Evolutionary conservation across 2,113 vertebrate genomes (phyloP).

Genomic region (Hiodon tergisus): DNA sequence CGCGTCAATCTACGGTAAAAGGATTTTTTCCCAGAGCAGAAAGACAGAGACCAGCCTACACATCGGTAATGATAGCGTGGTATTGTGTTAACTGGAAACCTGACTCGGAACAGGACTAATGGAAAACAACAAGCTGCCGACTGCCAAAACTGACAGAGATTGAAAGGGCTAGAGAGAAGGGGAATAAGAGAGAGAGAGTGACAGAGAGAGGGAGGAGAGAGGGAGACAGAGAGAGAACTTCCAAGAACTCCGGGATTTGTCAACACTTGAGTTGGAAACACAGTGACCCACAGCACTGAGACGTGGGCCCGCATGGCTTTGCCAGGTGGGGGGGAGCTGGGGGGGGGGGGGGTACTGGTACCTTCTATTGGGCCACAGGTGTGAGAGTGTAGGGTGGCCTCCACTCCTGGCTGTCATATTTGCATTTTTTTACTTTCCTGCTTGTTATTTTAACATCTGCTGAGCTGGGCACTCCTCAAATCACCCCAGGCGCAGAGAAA

Average conservation of each 20-base stretch:
- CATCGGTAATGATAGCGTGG: conserved; percentile 34
- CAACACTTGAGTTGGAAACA: conserved; percentile 14
- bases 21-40: conserved; percentile 31
- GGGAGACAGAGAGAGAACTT: conserved; percentile 4
- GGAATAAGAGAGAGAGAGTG: background rate
- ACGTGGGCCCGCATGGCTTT: conserved; percentile 15
- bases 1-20: conserved; percentile 23
- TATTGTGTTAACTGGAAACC: conserved; percentile 37
- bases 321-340: background rate
- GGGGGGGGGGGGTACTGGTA: background rate
- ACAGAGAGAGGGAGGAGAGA: conserved; percentile 1
- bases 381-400: conserved; percentile 36
- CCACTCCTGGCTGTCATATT: conserved; percentile 39
- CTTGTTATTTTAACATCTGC: conserved; percentile 58
- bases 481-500: conserved; percentile 18
- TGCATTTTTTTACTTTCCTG: conserved; percentile 50
- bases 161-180: background rate
- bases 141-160: conserved; percentile 30
- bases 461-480: conserved; percentile 32
- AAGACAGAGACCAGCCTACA: conserved; percentile 35
- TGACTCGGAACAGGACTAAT: conserved; percentile 32
- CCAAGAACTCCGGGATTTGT: conserved; percentile 13
- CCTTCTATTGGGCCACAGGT: conserved; percentile 43
- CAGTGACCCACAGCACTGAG: conserved; percentile 5
- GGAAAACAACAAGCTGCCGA: conserved; percentile 11